Evolutionary conservation across 2,888 invertebrate genomes (phyloP), one percentile per base, ranked within the genome.

Genomic region (Adelognathus sp.): DNA sequence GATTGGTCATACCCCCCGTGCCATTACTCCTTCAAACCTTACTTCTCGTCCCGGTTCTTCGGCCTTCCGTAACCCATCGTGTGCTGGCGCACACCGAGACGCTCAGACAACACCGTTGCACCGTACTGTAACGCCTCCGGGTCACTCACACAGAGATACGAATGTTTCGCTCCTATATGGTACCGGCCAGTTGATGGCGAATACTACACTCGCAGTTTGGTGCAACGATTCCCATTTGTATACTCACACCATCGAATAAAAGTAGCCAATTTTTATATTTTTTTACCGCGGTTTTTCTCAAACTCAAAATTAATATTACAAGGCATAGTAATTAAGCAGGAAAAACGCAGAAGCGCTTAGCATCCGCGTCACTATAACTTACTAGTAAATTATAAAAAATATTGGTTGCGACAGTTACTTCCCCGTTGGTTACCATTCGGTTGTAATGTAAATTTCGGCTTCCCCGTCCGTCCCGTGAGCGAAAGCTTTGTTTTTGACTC

Each of bases 1-100:
- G 91, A 91, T 91, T 91, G 90, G 91, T 91, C 91, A 91, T 91
- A 91, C 91, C 86, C 85, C 79, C 85, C 86, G 83, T 87, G 85
- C 88, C 86, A 89, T 90, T 90, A 90, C 87, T 87, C 87, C 86
- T 88, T 89, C 88, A 88, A 88, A 89, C 88, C 87, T 87, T 82
- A 80, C 86, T 82, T 85, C 66, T 67, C 66, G 50, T 66, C 71
- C 52, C 44, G 61, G 56, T 63, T 75, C 72, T 56, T 63, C 73
- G 72, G 77, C 77, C 77, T 72, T 69, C 72, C 72, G 77, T 77
- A 77, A 73, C 72, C 67, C 67, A 54, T 67, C 54, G 39, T 67
- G 39, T 52, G 66, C 39, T 16, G 29, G 67, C 52, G 11, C 67
- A 54, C 54, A 54, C 27, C 16, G 29, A 18, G 27, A 24, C 58